phyloP scores from a whole-genome alignment of 1,140 invertebrate genomes.

The Acromyrmex echinatior region DNA sequence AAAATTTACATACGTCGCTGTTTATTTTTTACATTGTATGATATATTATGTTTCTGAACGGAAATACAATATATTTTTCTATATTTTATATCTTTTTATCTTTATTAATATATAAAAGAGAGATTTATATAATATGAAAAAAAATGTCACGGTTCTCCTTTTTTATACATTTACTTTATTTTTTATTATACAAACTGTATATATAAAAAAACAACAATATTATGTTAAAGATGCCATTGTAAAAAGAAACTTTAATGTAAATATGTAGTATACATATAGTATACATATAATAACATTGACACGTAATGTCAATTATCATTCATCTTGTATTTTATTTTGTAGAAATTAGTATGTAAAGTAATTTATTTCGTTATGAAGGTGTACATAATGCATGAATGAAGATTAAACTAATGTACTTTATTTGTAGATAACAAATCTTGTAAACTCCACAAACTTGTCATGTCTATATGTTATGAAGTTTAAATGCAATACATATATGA shows the following conservation, averaged over 20 bases:
- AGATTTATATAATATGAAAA: neutral
- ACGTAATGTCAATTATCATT: neutral
- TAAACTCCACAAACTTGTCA: neutral
- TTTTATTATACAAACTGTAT: slow-evolving; percentile 3
- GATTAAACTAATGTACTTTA: slow-evolving; percentile 8
- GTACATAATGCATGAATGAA: slow-evolving; percentile 20
- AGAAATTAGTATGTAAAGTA: neutral
- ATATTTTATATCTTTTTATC: neutral
- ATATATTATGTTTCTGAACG: neutral
- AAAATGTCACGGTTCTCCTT: neutral
- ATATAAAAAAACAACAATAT: neutral
- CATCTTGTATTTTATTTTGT: neutral
- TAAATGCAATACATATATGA: neutral
- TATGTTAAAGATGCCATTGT: neutral
- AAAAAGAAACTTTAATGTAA: slow-evolving; percentile 14
- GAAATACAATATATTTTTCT: neutral
- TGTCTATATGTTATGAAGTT: no score
- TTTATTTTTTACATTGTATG: neutral
- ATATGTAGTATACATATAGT: neutral
- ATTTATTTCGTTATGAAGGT: neutral
- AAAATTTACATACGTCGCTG: neutral
- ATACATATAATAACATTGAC: neutral
- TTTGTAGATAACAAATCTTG: slow-evolving; percentile 6
- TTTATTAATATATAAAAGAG: slow-evolving; percentile 13
- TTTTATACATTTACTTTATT: neutral